These are phyloP conservation scores for Orussus abietinus DNA, from an alignment of 1,140 invertebrate genomes.

Conservation along the genomic window DNA sequence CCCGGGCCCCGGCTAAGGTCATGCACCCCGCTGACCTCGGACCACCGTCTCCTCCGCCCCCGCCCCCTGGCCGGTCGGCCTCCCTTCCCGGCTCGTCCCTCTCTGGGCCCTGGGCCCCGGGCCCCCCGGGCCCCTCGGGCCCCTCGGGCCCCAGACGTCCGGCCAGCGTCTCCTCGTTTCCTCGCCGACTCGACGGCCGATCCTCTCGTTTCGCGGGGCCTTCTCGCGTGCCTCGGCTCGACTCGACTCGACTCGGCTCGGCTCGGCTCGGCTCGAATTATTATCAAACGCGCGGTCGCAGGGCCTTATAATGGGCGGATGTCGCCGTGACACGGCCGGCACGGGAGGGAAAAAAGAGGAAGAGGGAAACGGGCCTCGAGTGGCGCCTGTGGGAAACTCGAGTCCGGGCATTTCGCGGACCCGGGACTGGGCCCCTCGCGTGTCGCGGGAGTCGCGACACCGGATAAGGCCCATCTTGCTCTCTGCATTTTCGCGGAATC, in stretches of 20 bases:
- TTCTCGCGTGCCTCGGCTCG: background rate
- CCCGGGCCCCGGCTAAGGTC: conserved; percentile 52
- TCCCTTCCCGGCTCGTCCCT: conserved; percentile 18
- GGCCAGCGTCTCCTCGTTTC: too few species aligned
- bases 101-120: conserved; percentile 12
- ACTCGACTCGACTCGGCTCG: too few species aligned
- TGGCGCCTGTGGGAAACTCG: conserved; percentile 24
- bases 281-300: conserved; percentile 27
- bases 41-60: conserved; percentile 39
- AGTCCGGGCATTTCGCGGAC: background rate
- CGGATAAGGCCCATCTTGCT: too few species aligned
- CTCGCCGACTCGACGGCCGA: background rate
- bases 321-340: conserved; percentile 30
- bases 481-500: too few species aligned
- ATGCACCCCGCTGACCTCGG: conserved; percentile 53
- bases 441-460: too few species aligned
- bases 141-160: conserved; percentile 17
- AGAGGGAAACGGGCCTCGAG: too few species aligned
- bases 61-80: conserved; percentile 5
- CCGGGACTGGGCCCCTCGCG: too few species aligned
- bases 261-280: conserved; percentile 29
- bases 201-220: conserved; percentile 3
- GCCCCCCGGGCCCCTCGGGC: conserved; percentile 23
- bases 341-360: too few species aligned
- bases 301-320: conserved; percentile 38